These are phyloP conservation scores for Pterostichus madidus DNA, from an alignment of 2,888 invertebrate species.

Conservation along the genomic window DNA sequence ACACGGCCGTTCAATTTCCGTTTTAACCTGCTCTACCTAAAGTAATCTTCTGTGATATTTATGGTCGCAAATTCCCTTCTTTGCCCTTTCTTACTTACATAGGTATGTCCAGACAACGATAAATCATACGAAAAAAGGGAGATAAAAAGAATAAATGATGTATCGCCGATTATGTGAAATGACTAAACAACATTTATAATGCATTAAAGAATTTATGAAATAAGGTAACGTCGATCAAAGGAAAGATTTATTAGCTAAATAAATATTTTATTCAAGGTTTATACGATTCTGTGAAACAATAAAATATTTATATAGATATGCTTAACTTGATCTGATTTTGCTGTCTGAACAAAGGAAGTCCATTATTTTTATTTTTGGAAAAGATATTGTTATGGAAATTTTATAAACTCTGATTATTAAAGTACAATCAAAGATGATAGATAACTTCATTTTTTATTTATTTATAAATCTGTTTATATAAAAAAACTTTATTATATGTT, in stretches of 20 bases:
- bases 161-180: background rate
- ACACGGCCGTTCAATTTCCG: constrained; percentile 2
- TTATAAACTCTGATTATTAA: too few species aligned
- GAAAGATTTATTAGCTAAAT: constrained; percentile 12
- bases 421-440: too few species aligned
- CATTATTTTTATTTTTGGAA: too few species aligned
- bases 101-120: background rate
- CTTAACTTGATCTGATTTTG: background rate
- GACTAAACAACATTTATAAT: constrained; percentile 21
- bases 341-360: too few species aligned
- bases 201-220: constrained; percentile 15
- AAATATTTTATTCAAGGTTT: constrained; percentile 27
- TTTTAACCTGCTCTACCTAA: background rate
- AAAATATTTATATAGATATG: constrained; percentile 35
- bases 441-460: too few species aligned
- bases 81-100: constrained; percentile 5
- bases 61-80: constrained; percentile 15
- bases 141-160: constrained; percentile 35
- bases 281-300: constrained; percentile 1
- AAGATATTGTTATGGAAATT: too few species aligned
- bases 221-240: background rate
- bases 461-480: too few species aligned
- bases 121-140: background rate
- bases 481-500: too few species aligned
- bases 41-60: constrained; percentile 15